A percentile compares a stretch with the other conserved stretches of the same genome.
These are phyloP conservation scores for Achroia grisella DNA, from an alignment of 1,140 invertebrate species.

Conservation along the genomic window DNA sequence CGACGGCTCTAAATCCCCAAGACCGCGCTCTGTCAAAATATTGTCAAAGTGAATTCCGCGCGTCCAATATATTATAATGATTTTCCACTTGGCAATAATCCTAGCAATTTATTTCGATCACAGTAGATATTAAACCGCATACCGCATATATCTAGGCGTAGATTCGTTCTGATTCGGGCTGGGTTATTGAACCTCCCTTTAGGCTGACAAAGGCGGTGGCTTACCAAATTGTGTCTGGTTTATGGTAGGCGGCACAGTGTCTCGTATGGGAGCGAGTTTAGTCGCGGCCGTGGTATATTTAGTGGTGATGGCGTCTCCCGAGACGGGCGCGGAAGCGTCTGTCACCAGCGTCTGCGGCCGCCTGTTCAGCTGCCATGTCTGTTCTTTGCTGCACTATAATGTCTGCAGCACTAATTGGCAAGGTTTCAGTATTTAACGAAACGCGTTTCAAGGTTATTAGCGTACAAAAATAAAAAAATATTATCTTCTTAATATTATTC, in stretches of 20 bases:
- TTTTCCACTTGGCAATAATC: constrained; percentile 70
- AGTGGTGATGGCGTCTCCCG: constrained; percentile 39
- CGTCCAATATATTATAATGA: constrained; percentile 69
- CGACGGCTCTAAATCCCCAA: constrained; percentile 48
- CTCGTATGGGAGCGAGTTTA: constrained; percentile 12
- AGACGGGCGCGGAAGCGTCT: constrained; percentile 41
- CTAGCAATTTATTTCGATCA: constrained; percentile 70
- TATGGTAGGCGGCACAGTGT: constrained; percentile 27
- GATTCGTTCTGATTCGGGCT: constrained; percentile 38
- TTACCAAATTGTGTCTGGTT: constrained; percentile 11
- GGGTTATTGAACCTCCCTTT: constrained; percentile 65
- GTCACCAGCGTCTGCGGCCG: constrained; percentile 27
- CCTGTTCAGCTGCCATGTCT: background rate
- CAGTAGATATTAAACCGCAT: constrained; percentile 62
- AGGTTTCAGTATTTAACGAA: constrained; percentile 3
- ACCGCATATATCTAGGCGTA: constrained; percentile 58
- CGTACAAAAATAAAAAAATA: no score
- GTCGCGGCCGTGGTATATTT: constrained; percentile 40
- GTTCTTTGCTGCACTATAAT: constrained; percentile 5
- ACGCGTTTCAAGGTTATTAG: no score
- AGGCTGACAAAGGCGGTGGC: constrained; percentile 23
- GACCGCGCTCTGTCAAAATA: constrained; percentile 68
- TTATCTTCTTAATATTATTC: no score
- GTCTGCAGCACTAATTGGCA: constrained; percentile 22
- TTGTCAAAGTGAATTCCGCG: constrained; percentile 70